Conservation (phyloP, 2,797 vertebrate genomes). For the Clarias pachynema region DNA sequence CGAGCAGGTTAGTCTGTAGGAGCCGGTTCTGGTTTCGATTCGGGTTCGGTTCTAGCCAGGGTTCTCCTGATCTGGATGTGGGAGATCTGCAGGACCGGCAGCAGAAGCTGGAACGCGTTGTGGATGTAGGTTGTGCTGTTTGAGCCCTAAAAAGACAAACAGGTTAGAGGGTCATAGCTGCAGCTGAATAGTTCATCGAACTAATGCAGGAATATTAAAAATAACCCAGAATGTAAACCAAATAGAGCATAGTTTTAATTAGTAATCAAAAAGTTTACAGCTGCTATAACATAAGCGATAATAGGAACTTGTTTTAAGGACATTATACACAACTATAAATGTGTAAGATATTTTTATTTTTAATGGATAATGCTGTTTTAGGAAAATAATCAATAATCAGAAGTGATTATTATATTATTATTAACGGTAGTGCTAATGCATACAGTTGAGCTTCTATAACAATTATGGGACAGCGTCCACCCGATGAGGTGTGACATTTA, state of each 20-base stretch:
- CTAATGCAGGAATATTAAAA: too few relatives aligned
- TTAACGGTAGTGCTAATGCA: too few relatives aligned
- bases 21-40: conserved; percentile 46
- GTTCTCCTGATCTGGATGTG: conserved; percentile 81
- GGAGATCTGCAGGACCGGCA: conserved; percentile 91
- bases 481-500: background rate
- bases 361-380: too few relatives aligned
- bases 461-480: background rate
- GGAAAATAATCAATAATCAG: too few relatives aligned
- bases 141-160: conserved; percentile 76
- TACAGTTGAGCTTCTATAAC: background rate
- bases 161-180: background rate
- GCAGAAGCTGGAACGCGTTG: conserved; percentile 92
- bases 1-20: conserved; percentile 34
- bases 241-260: too few relatives aligned
- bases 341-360: too few relatives aligned
- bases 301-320: too few relatives aligned
- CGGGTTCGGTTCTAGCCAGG: conserved; percentile 47
- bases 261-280: too few relatives aligned
- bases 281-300: too few relatives aligned
- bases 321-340: too few relatives aligned
- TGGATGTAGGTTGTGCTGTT: conserved; percentile 92
- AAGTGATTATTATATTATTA: too few relatives aligned
- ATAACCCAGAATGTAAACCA: too few relatives aligned
- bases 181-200: background rate